These are phyloP conservation scores for Aphaenogaster floridana DNA, from an alignment of 1,140 invertebrate species.

Conservation along the genomic window DNA sequence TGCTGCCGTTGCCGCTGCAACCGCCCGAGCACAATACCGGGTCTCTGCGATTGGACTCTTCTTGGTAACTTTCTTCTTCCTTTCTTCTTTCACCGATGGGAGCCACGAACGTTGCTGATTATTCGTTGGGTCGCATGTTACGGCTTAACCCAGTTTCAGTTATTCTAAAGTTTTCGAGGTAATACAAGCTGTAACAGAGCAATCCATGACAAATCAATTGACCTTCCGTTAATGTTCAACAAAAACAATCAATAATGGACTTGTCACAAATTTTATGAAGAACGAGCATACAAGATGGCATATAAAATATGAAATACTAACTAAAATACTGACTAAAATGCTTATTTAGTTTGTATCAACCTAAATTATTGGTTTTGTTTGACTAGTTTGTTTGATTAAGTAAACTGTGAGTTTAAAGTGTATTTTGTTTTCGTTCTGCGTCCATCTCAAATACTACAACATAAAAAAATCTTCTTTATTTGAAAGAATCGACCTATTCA, in stretches of 20 bases:
- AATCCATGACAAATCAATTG: conserved; percentile 17
- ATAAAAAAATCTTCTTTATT: not conserved
- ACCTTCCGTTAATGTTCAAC: not conserved
- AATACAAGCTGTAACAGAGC: not conserved
- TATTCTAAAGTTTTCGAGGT: conserved; percentile 14
- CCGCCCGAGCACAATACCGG: conserved; percentile 51
- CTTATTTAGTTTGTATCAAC: not conserved
- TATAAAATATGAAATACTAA: not conserved
- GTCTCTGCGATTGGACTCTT: conserved; percentile 67
- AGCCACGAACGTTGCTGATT: conserved; percentile 56
- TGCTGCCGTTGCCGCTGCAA: conserved; percentile 69
- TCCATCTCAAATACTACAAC: not conserved
- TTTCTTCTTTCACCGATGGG: conserved; percentile 54
- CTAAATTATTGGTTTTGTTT: not conserved
- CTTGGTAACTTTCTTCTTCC: conserved; percentile 71
- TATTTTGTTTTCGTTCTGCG: not conserved
- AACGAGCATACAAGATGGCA: not conserved
- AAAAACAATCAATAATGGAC: not conserved
- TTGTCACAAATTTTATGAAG: not conserved
- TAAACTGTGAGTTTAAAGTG: not conserved
- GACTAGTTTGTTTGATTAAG: no score
- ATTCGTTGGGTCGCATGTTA: conserved; percentile 27
- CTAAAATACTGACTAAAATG: not conserved
- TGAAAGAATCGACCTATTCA: not conserved
- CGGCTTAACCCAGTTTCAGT: conserved; percentile 27